Evolutionary conservation across 2,797 vertebrate species (phyloP), one percentile per base, ranked within the genome.

Genomic region (Tapirus indicus): DNA sequence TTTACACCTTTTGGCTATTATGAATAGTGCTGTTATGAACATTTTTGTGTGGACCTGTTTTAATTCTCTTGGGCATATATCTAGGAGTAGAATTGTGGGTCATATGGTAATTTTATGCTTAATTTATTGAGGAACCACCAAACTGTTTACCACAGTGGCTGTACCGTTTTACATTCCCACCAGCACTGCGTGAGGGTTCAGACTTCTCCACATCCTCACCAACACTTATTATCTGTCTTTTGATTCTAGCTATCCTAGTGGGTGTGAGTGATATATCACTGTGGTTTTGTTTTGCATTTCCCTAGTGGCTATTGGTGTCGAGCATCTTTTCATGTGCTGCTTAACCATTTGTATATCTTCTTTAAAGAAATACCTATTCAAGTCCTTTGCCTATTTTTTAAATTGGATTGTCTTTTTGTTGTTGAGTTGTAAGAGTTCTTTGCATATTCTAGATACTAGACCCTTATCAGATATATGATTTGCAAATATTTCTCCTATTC

Each of bases 121-220:
- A 88, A 72, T 91, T 86, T 79, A 62, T 64, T 74, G 58, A 88
- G 62, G 83, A 87, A 79, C 58, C n/a, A 32, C 90, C 72, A 38
- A 16, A 56, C 41, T 80, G 27, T 91, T 80, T 71, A 64, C n/a
- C 16, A 25, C 17, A 71, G 62, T 7, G n/a, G 29, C 49, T 91
- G 4, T 41, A 41, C 62, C 32, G 2, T 85, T 60, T 78, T 49
- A 85, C 13, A 49, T 78, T 95, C 27, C 49, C 21, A 60, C 41
- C 41, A 60, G 8, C n/a, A 52, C 3, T 85, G 20, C 69, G 49
- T 41, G 11, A 84, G 44, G 11, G n/a, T 77, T 74, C 71, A 44
- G 0, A 68, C 56, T 84, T 84, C 35, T 82, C 35, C 6, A 27
- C 25, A 90, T 87, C 52, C 12, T 96, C 54, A 38, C 49, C 38